Conservation (phyloP, 2,888 invertebrate species). For the Argyra leucocephala region DNA sequence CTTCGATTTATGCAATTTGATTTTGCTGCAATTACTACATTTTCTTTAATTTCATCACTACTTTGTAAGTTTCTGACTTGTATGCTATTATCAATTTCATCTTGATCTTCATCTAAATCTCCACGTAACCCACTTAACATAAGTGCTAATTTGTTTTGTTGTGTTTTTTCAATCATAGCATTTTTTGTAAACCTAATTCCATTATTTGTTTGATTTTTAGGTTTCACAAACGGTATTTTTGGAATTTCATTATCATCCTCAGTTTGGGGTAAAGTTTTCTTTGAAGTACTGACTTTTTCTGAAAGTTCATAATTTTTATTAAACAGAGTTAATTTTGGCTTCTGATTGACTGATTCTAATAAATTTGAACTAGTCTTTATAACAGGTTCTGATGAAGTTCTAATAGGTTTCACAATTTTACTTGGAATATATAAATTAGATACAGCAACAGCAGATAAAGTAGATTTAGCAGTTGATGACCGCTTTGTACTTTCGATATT, state of each 20-base stretch:
- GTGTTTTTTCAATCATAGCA: conserved; percentile 33
- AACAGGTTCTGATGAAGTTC: conserved; percentile 20
- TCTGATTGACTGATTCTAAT: conserved; percentile 16
- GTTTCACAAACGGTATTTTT: conserved; percentile 39
- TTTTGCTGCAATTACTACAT: too few relatives aligned
- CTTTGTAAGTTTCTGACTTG: neutral
- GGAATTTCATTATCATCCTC: conserved; percentile 28
- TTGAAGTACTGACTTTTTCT: neutral
- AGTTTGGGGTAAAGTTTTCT: too few relatives aligned
- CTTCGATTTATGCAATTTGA: too few relatives aligned
- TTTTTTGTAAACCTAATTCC: conserved; percentile 24
- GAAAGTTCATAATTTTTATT: conserved; percentile 30
- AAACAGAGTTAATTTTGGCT: conserved; percentile 38
- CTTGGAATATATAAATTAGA: neutral
- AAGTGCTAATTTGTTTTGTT: conserved; percentile 38
- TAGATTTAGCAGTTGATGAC: neutral
- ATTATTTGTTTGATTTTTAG: conserved; percentile 30
- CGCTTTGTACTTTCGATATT: conserved; percentile 1
- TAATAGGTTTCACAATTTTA: conserved; percentile 20
- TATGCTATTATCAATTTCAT: conserved; percentile 23
- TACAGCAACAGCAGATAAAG: conserved; percentile 12
- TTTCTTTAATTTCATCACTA: neutral
- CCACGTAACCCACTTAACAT: conserved; percentile 40
- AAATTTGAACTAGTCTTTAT: neutral
- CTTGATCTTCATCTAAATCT: conserved; percentile 35